phyloP scores from a whole-genome alignment of 2,113 vertebrate genomes.

The Petromus typicus region DNA sequence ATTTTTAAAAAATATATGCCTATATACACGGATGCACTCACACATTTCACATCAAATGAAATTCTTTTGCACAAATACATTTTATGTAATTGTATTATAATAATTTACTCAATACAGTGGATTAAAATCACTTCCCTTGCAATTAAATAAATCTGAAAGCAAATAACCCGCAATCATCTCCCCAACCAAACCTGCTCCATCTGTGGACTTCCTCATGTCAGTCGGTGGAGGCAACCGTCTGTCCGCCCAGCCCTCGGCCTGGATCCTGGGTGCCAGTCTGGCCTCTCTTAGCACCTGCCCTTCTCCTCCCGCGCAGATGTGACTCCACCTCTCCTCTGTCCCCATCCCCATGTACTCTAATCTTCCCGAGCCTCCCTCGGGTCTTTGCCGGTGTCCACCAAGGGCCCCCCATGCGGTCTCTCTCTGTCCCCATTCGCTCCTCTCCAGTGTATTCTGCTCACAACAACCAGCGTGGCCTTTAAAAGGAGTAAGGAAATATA shows the following conservation, averaged over 20 bases:
- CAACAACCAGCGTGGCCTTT: neutral
- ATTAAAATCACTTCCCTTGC: conserved; percentile 51
- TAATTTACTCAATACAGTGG: conserved; percentile 7
- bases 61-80: conserved; percentile 1
- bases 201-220: conserved; percentile 7
- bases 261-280: neutral
- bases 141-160: conserved; percentile 58
- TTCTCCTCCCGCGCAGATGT: neutral
- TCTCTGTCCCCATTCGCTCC: neutral
- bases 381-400: neutral
- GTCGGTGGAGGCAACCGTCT: neutral
- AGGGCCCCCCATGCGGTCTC: neutral
- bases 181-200: neutral
- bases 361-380: neutral
- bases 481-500: neutral
- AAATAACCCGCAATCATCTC: conserved; percentile 23
- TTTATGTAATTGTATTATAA: conserved; percentile 22
- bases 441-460: neutral
- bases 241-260: neutral
- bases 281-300: neutral
- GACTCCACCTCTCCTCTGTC: neutral
- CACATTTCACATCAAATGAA: neutral
- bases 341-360: neutral
- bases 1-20: neutral
- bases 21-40: neutral